A percentile compares a stretch with the other conserved stretches of the same genome.
Conservation (phyloP, 23 tunicate species). For the Ciona savignyi region DNA sequence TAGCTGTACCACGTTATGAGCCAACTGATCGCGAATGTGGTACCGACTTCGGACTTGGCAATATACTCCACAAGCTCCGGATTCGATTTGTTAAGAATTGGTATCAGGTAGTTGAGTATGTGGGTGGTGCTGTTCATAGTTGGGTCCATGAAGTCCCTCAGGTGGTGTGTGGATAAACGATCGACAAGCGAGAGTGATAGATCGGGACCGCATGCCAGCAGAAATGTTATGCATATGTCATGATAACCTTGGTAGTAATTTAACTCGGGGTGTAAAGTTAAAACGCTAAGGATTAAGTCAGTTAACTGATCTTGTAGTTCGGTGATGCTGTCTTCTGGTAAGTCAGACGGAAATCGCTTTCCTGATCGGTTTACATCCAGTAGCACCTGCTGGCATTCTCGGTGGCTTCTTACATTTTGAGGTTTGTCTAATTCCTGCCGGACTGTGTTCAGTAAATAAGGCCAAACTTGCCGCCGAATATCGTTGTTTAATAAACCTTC, state of each 20-base stretch:
- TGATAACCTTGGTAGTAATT: slow-evolving; percentile 97
- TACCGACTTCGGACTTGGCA: slow-evolving; percentile 64
- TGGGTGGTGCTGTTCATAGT: slow-evolving; percentile 84
- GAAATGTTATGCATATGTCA: slow-evolving; percentile 84
- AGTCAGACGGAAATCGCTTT: slow-evolving; percentile 57
- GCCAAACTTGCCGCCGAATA: slow-evolving; percentile 53
- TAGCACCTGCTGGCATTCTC: slow-evolving; percentile 35
- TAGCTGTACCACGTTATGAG: slow-evolving; percentile 95
- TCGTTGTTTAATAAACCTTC: slow-evolving; percentile 59
- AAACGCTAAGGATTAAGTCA: slow-evolving; percentile 64
- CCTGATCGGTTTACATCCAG: slow-evolving; percentile 88
- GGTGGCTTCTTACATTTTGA: slow-evolving; percentile 25
- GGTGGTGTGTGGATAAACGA: slow-evolving; percentile 53
- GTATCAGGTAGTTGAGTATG: slow-evolving; percentile 71
- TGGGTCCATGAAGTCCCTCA: slow-evolving; percentile 91
- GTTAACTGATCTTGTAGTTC: slow-evolving; percentile 60
- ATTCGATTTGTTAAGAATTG: slow-evolving; percentile 52
- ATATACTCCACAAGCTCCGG: slow-evolving; percentile 53
- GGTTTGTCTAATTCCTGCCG: neutral
- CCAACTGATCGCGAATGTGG: slow-evolving; percentile 91
- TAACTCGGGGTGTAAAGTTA: slow-evolving; percentile 46
- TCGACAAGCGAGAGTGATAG: slow-evolving; percentile 32
- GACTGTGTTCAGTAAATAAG: slow-evolving; percentile 40
- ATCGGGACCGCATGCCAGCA: slow-evolving; percentile 72
- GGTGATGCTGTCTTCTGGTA: slow-evolving; percentile 36